Conservation (phyloP, 2,797 vertebrate genomes). For the Odontamblyopus lacepedii region DNA sequence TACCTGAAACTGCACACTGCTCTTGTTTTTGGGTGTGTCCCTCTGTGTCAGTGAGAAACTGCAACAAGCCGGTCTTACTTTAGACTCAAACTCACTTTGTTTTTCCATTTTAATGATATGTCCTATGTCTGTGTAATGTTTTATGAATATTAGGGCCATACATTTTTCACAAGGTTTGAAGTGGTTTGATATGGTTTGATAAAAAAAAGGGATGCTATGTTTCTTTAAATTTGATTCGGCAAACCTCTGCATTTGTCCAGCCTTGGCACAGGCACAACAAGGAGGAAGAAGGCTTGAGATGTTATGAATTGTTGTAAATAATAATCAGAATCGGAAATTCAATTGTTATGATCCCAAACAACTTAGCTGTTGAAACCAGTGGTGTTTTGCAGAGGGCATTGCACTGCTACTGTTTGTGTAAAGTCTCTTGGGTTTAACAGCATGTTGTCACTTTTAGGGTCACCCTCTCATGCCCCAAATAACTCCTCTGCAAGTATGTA, state of each 20-base stretch:
- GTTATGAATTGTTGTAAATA: not conserved
- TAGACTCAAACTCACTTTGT: not conserved
- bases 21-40: conserved; percentile 3
- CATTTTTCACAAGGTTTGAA: not conserved
- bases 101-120: not conserved
- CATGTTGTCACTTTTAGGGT: not conserved
- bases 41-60: not conserved
- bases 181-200: not conserved
- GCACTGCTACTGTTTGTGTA: not conserved
- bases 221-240: not conserved
- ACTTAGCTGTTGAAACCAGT: not conserved
- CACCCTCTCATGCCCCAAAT: not conserved
- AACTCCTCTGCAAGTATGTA: not conserved
- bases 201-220: not conserved
- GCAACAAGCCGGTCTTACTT: not conserved
- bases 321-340: no score
- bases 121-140: not conserved
- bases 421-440: not conserved
- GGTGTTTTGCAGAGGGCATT: not conserved
- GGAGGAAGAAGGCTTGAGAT: not conserved
- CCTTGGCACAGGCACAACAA: not conserved
- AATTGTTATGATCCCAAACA: no score
- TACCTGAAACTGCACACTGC: not conserved
- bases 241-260: not conserved
- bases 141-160: not conserved